phyloP scores from a whole-genome alignment of 1,140 invertebrate species.

The Macrobrachium nipponense region DNA sequence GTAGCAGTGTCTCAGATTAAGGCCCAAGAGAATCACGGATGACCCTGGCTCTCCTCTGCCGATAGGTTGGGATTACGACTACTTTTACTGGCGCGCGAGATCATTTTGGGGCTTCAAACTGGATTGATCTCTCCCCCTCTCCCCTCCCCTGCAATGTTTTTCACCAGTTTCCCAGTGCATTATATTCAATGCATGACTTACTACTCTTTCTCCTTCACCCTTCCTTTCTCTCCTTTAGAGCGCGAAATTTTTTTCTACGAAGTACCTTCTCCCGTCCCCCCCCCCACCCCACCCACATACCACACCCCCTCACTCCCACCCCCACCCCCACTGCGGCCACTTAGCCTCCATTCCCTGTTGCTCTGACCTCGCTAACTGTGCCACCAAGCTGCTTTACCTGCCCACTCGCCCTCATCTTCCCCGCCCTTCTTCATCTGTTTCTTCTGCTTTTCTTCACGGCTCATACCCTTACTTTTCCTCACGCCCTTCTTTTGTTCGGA shows the following conservation, averaged over 20 bases:
- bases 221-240: background rate
- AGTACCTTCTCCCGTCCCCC: background rate
- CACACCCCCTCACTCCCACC: background rate
- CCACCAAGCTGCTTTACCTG: background rate
- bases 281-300: background rate
- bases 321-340: background rate
- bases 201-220: constrained; percentile 3
- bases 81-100: too few relatives aligned
- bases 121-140: background rate
- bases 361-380: background rate
- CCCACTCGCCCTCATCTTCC: background rate
- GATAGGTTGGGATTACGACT: too few relatives aligned
- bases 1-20: too few relatives aligned
- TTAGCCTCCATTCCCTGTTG: background rate
- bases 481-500: too few relatives aligned
- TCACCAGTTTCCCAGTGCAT: background rate
- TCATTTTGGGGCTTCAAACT: too few relatives aligned
- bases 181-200: background rate
- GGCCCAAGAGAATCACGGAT: too few relatives aligned
- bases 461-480: too few relatives aligned
- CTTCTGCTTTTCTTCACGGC: too few relatives aligned
- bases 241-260: background rate
- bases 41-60: too few relatives aligned
- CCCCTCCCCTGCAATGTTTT: background rate
- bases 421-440: too few relatives aligned